Evolutionary conservation across 2,888 invertebrate genomes (phyloP), one percentile per base, ranked within the genome.

Genomic region (Lepidocyrtinus sp.): DNA sequence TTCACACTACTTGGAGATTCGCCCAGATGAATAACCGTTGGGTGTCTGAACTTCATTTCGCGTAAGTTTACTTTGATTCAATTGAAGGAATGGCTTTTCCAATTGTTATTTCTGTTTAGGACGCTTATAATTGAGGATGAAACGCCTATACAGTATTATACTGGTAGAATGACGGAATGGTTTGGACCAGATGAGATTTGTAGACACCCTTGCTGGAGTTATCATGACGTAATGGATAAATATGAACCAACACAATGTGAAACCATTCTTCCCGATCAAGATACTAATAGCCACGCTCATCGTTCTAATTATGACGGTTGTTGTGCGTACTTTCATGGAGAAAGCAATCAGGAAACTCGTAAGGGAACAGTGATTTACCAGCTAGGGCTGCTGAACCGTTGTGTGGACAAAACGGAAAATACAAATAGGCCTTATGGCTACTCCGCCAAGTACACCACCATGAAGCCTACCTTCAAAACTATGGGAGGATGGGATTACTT

Each of bases 1-100:
- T 67, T 12, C 81, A 81, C 45, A 67, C 72, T 73, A 73, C 26
- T n/a, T 71, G 71, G 71, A 59, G 71, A 27, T 71, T 27, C n/a
- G 71, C 71, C 2, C 71, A 71, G 25, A 19, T 62, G 71, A 19
- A 27, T n/a, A 12, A 24, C 2, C 9, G 3, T 15, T 61, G 26
- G 21, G 36, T 61, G 1, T 61, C 71, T 1, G 27, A 71, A 22
- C 61, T 71, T n/a, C 71, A 71, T 46, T 71, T 71, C 17, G 71
- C 71, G 2, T n/a, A n/a, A n/a, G n/a, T n/a, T n/a, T n/a, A n/a
- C n/a, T n/a, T n/a, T n/a, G n/a, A n/a, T n/a, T n/a, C n/a, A n/a
- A n/a, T n/a, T n/a, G n/a, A n/a, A n/a, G n/a, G n/a, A n/a, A n/a
- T n/a, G n/a, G n/a, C n/a, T n/a, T n/a, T n/a, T n/a, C n/a, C n/a